Base-by-base conservation (phyloP, 2,797 vertebrate genomes). In the Cercopithecus neglectus region DNA sequence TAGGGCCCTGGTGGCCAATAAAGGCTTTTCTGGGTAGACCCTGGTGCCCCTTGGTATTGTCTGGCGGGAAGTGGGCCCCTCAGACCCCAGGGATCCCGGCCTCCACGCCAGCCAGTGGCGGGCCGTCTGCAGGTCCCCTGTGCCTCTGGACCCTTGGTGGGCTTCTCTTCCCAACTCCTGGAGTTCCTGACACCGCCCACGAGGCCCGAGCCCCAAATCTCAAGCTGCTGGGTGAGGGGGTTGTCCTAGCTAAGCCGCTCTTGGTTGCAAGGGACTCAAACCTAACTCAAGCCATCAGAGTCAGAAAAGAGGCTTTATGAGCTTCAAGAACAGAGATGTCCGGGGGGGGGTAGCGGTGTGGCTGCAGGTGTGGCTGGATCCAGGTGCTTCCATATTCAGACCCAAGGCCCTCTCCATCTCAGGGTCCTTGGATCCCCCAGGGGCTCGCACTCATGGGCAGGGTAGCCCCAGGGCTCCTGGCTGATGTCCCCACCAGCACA, bases 131-230 rank as follows among this genome's bases (percentile, higher is more conserved):
- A 13, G 72, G 22, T 41, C 72, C 67, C 67, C 39, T 24, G 5
- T 5, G 10, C 44, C 74, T 24, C 8, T 64, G 9, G 74, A 46
- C 61, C 61, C 44, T 55, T 21, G 3, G 13, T 24, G 53, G 70
- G 53, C 9, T 79, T 36, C 83, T 33, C 28, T 12, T 14, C 30
- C 55, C 14, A 33, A 14, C 30, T 72, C 80, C 26, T 30, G 12
- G 41, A 89, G 0, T 0, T 61, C 30, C 13, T 0, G 21, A 19
- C 57, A 0, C 0, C 7, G 9, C 10, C 46, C 28, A 0, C 0
- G 0, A 1, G 89, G 86, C 74, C 22, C 39, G 7, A 3, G 0
- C 5, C 14, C 39, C 5, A 2, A 0, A n/a, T 75, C 28, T n/a
- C 61, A 67, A 4, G 30, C 33, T n/a, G 61, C 30, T 16, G 14